A percentile compares a stretch with the other conserved stretches of the same genome.
phyloP scores from a whole-genome alignment of 2,113 vertebrate genomes.

The Ovis canadensis region DNA sequence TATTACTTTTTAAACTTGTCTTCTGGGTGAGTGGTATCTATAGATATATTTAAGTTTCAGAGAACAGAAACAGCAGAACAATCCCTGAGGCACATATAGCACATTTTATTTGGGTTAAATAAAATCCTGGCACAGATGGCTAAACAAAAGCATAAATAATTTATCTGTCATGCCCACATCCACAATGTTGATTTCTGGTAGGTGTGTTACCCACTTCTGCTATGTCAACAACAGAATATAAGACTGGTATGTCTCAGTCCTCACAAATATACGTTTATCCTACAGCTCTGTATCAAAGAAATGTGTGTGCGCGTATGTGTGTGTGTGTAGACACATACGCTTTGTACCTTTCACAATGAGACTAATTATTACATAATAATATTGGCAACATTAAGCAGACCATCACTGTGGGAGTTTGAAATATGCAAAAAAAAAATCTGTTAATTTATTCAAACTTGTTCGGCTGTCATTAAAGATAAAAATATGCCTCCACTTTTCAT shows the following conservation, averaged over 20 bases:
- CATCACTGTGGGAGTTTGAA: constrained; percentile 60
- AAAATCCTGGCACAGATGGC: constrained; percentile 24
- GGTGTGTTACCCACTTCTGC: background rate
- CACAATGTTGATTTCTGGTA: background rate
- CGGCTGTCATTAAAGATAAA: constrained; percentile 66
- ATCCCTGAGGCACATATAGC: background rate
- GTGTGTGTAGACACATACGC: background rate
- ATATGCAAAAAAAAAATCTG: constrained; percentile 56
- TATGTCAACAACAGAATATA: background rate
- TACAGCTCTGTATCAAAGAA: background rate
- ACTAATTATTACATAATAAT: constrained; percentile 58
- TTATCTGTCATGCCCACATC: background rate
- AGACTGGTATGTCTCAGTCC: background rate
- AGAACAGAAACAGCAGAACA: background rate
- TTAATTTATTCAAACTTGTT: constrained; percentile 67
- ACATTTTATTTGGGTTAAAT: constrained; percentile 49
- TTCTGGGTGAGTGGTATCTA: constrained; percentile 14
- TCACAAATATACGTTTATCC: background rate
- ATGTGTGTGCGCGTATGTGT: background rate
- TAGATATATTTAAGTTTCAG: constrained; percentile 2
- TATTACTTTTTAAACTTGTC: constrained; percentile 5
- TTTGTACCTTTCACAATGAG: constrained; percentile 26
- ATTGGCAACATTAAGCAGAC: constrained; percentile 56
- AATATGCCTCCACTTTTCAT: constrained; percentile 59
- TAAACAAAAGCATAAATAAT: constrained; percentile 40